Base-by-base conservation (phyloP, 2,888 invertebrate species). In the Lobophora halterata region DNA sequence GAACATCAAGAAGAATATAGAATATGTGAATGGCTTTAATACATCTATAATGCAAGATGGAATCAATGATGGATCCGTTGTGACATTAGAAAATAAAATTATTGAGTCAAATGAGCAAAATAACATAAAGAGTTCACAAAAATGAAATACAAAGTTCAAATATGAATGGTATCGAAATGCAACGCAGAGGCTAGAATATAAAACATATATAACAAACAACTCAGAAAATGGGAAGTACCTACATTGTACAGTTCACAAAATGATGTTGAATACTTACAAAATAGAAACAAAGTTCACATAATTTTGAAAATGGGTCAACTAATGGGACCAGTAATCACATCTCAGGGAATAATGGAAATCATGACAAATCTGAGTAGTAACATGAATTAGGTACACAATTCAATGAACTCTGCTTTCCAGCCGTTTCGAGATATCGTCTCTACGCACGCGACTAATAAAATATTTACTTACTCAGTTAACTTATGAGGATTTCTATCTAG, bases 301-400 rank as follows among this genome's bases (percentile, higher is more conserved):
- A 9, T n/a, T 3, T 7, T 14, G 10, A 25, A 19, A 31, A 26
- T 21, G 3, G 27, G 16, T 21, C 31, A 20, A 19, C 2, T 13
- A 9, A n/a, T 10, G 21, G 3, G 3, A 23, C 11, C 11, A 9
- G 6, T 9, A 7, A 5, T 12, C 7, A 20, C 2, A 25, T 8
- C 8, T n/a, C n/a, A n/a, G 12, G 18, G 21, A 26, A 34, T 25
- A 7, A 24, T 35, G 27, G 10, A 35, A 32, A 39, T 17, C 16
- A 25, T 10, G 25, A 19, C 32, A 48, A 46, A 44, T 20, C 25
- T 1, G 38, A 46, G 24, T 47, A 42, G 26, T 29, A 13, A 38
- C 30, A 46, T 46, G 42, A 42, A 39, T 46, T 33, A 30, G 32
- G 39, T 42, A 39, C 41, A 47, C 37, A 41, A 41, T 41, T 35